These are phyloP conservation scores for Adineta ricciae DNA, from an alignment of 2,888 invertebrate genomes.

Conservation along the genomic window DNA sequence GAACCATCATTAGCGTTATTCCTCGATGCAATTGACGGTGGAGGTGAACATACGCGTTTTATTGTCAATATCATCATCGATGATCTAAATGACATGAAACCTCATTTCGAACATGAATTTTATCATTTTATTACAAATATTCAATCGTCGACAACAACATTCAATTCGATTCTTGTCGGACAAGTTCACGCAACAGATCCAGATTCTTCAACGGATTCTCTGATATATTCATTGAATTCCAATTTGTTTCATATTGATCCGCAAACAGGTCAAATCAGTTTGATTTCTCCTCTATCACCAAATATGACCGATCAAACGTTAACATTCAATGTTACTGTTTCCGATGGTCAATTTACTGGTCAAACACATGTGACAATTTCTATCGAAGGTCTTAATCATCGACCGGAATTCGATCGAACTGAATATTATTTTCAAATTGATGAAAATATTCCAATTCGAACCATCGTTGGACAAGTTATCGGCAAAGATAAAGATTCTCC, in stretches of 20 bases:
- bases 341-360: neutral
- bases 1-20: neutral
- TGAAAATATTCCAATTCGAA: neutral
- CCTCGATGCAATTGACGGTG: neutral
- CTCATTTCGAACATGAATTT: neutral
- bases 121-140: conserved; percentile 18
- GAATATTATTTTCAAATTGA: conserved; percentile 8
- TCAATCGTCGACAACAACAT: neutral
- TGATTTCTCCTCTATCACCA: neutral
- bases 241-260: conserved; percentile 9
- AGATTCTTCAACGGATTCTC: neutral
- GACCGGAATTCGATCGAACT: neutral
- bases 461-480: neutral
- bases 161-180: neutral
- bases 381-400: conserved; percentile 15
- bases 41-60: neutral
- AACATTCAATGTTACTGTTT: neutral
- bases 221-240: neutral
- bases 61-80: neutral
- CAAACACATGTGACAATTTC: neutral
- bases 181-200: conserved; percentile 15
- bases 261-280: neutral
- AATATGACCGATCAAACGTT: conserved; percentile 1
- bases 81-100: neutral
- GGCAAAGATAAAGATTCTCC: neutral